Evolutionary conservation across 2,113 vertebrate genomes (phyloP).

Genomic region (Mirza zaza): DNA sequence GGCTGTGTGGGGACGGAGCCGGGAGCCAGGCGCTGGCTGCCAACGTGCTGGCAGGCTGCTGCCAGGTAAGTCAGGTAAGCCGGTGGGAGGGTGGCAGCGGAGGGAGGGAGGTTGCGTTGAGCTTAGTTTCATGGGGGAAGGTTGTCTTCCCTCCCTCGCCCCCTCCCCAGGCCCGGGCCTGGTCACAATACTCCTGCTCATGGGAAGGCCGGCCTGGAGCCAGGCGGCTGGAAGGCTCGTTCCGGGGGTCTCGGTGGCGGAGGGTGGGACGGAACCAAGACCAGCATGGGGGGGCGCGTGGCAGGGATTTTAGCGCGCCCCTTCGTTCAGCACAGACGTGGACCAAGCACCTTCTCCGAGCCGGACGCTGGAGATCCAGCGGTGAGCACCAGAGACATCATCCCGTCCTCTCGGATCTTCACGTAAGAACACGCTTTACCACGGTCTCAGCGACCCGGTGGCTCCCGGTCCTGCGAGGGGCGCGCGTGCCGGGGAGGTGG

Average conservation of each 20-base stretch:
- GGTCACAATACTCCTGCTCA: neutral
- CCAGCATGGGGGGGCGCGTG: accelerated
- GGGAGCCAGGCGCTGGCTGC: neutral
- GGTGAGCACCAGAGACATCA: neutral
- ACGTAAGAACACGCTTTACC: neutral
- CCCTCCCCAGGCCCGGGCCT: neutral
- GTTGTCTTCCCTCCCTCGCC: accelerated
- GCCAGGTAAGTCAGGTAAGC: constrained; percentile 6
- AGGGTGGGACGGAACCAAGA: neutral
- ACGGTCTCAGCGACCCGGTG: neutral
- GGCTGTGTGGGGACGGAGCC: neutral
- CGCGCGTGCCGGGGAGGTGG: neutral
- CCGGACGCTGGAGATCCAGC: neutral
- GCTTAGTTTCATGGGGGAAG: neutral
- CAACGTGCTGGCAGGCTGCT: accelerated
- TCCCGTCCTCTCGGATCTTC: neutral
- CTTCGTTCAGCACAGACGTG: accelerated
- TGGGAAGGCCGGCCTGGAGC: neutral
- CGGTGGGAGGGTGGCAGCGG: neutral
- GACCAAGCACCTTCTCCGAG: neutral
- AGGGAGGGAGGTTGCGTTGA: neutral
- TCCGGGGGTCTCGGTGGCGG: neutral
- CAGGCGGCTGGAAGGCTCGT: neutral
- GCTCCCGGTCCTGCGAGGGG: neutral
- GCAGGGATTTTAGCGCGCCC: neutral